These are phyloP conservation scores for Teleiodes luculella DNA, from an alignment of 2,888 invertebrate genomes.

Conservation along the genomic window DNA sequence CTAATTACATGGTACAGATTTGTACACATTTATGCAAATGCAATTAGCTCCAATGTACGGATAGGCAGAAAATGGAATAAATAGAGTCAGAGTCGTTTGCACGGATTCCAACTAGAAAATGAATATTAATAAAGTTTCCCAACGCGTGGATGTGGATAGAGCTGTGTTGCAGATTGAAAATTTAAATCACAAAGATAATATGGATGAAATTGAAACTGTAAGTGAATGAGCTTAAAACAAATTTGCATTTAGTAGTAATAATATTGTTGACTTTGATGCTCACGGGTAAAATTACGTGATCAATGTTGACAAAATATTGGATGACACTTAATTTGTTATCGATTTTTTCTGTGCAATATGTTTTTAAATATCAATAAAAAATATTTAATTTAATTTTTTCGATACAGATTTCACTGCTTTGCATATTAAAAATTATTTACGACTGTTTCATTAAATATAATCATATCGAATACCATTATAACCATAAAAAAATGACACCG, in stretches of 20 bases:
- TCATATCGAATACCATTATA: too few species aligned
- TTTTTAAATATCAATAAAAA: too few species aligned
- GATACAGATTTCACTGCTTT: too few species aligned
- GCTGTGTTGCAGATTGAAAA: slow-evolving; percentile 8
- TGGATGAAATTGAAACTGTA: slow-evolving; percentile 1
- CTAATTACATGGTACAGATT: slow-evolving; percentile 29
- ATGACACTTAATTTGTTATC: too few species aligned
- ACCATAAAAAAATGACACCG: not conserved
- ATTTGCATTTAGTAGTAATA: not conserved
- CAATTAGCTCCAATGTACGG: slow-evolving; percentile 45
- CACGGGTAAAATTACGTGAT: not conserved
- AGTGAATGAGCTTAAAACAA: not conserved
- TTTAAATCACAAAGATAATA: slow-evolving; percentile 9
- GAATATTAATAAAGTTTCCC: slow-evolving; percentile 40
- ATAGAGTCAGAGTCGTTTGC: slow-evolving; percentile 27
- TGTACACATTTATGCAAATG: slow-evolving; percentile 41
- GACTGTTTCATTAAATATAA: too few species aligned
- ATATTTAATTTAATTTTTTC: too few species aligned
- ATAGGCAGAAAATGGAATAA: slow-evolving; percentile 36
- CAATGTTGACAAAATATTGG: not conserved
- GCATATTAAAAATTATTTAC: too few species aligned
- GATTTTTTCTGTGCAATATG: too few species aligned
- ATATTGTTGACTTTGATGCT: not conserved
- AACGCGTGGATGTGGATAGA: slow-evolving; percentile 11
- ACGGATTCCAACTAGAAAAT: slow-evolving; percentile 32